Conservation (phyloP, 35 echinoderm and acorn worm species). For the Antedon bifida region DNA sequence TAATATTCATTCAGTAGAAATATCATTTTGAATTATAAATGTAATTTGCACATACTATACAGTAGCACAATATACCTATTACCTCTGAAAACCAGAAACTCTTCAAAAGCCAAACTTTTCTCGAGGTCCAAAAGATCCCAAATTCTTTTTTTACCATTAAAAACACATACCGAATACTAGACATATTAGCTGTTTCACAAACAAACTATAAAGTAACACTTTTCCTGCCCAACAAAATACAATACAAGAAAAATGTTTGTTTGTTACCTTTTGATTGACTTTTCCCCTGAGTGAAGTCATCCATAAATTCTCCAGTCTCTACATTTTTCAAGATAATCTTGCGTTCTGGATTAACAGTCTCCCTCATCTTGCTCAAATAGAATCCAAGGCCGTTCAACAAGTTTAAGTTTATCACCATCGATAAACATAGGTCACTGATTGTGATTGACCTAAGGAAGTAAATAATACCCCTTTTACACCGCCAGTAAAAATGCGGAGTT, state of each 20-base stretch:
- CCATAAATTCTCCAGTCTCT: constrained; percentile 63
- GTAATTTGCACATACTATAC: too few species aligned
- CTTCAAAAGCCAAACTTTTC: too few species aligned
- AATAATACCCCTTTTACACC: background rate
- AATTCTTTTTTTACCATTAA: too few species aligned
- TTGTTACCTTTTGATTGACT: constrained; percentile 50
- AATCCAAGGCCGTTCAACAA: constrained; percentile 81
- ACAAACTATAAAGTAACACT: too few species aligned
- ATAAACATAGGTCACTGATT: constrained; percentile 63
- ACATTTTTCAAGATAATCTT: constrained; percentile 62
- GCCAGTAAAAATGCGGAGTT: background rate
- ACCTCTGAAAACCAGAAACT: too few species aligned
- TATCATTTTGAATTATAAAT: too few species aligned
- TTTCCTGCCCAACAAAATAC: too few species aligned
- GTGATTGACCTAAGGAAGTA: constrained; percentile 31
- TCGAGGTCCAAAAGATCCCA: too few species aligned
- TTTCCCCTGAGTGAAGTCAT: constrained; percentile 93
- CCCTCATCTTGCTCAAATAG: constrained; percentile 48
- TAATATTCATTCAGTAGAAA: background rate
- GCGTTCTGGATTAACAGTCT: constrained; percentile 62
- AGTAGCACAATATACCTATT: too few species aligned
- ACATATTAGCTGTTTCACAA: too few species aligned
- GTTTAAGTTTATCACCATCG: constrained; percentile 77
- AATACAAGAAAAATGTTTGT: too few species aligned
- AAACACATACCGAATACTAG: too few species aligned